Evolutionary conservation across 2,888 invertebrate genomes (phyloP).

Genomic region (Beris morrisii): DNA sequence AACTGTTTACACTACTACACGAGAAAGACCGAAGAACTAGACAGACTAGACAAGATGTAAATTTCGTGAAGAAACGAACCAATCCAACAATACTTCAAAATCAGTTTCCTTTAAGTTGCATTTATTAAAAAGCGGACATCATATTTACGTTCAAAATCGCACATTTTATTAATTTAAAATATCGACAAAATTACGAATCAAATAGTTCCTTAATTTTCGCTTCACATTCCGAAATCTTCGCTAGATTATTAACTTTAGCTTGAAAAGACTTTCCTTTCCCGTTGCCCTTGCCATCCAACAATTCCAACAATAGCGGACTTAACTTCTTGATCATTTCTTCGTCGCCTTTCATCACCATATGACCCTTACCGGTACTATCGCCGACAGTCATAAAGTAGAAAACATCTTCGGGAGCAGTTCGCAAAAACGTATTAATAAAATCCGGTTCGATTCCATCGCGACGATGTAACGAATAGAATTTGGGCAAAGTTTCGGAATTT

Average conservation of each 20-base stretch:
- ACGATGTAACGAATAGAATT: constrained; percentile 63
- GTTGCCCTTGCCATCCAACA: constrained; percentile 76
- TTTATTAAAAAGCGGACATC: too few species aligned
- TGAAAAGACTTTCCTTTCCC: constrained; percentile 73
- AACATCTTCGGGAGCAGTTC: constrained; percentile 62
- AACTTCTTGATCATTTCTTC: constrained; percentile 48
- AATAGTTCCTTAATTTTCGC: constrained; percentile 64
- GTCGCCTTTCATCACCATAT: constrained; percentile 59
- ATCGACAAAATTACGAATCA: constrained; percentile 3
- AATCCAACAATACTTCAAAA: too few species aligned
- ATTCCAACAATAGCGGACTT: constrained; percentile 62
- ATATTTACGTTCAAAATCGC: too few species aligned
- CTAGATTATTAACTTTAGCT: constrained; percentile 73
- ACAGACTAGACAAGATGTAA: too few species aligned
- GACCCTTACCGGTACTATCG: constrained; percentile 65
- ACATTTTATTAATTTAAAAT: too few species aligned
- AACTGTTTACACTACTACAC: too few species aligned
- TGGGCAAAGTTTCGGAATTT: constrained; percentile 57
- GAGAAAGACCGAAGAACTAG: too few species aligned
- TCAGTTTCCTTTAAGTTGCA: too few species aligned
- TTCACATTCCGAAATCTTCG: constrained; percentile 66
- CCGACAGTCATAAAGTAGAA: constrained; percentile 71
- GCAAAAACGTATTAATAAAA: constrained; percentile 70
- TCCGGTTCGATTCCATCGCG: constrained; percentile 76
- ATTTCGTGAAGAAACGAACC: too few species aligned